Evolutionary conservation across 2,888 invertebrate genomes (phyloP).

Genomic region (Calameuta idolon): DNA sequence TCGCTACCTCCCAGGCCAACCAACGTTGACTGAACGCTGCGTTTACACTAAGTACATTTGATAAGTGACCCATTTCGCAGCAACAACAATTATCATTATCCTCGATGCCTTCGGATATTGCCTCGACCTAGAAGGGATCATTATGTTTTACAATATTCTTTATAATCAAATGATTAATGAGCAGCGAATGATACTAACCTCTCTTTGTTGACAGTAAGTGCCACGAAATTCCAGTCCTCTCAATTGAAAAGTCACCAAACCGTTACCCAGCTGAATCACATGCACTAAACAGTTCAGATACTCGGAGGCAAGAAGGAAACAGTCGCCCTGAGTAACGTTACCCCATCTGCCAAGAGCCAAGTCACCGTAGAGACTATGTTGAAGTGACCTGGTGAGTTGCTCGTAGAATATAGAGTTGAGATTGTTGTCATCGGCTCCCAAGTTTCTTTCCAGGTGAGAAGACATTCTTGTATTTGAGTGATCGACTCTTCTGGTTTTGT

Average conservation of each 20-base stretch:
- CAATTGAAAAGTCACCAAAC: constrained; percentile 97
- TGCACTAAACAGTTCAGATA: constrained; percentile 98
- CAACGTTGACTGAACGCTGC: constrained; percentile 98
- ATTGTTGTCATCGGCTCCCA: constrained; percentile 96
- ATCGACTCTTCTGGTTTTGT: constrained; percentile 96
- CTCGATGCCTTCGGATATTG: constrained; percentile 96
- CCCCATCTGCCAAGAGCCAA: constrained; percentile 95
- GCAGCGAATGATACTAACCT: constrained; percentile 60
- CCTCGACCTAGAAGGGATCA: constrained; percentile 78
- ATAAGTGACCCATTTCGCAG: constrained; percentile 89
- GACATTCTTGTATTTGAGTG: constrained; percentile 96
- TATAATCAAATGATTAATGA: neutral
- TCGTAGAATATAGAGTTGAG: constrained; percentile 99
- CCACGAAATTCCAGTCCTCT: constrained; percentile 97
- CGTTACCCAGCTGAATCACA: constrained; percentile 97
- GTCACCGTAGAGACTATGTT: constrained; percentile 95
- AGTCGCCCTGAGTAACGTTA: constrained; percentile 95
- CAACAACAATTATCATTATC: constrained; percentile 96
- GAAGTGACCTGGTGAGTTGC: constrained; percentile 94
- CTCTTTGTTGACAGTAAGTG: constrained; percentile 98
- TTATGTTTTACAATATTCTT: neutral
- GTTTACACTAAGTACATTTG: constrained; percentile 91
- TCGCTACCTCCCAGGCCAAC: constrained; percentile 97
- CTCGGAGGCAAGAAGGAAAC: constrained; percentile 97
- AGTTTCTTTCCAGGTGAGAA: constrained; percentile 93